A percentile compares a stretch with the other conserved stretches of the same genome.
phyloP scores from a whole-genome alignment of 2,888 invertebrate species.

The Diarsia brunnea region DNA sequence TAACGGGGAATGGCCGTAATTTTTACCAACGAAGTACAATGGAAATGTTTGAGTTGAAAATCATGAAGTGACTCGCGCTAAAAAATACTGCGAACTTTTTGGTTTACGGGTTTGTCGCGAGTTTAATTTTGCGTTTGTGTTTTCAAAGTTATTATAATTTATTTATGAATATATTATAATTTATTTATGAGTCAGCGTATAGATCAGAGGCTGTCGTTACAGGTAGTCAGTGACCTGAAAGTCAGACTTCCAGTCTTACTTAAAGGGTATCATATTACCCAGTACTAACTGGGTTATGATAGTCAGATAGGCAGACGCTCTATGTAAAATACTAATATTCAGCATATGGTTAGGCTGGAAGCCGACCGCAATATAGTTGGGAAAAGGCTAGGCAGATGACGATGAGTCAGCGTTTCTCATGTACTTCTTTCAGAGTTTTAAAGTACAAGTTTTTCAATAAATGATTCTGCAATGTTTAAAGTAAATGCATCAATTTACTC shows the following conservation, averaged over 20 bases:
- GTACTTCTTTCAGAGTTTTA: neutral
- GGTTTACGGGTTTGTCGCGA: neutral
- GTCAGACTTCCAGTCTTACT: too few relatives aligned
- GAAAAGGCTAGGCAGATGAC: too few relatives aligned
- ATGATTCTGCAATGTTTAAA: neutral
- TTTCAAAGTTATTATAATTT: too few relatives aligned
- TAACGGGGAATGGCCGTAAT: conserved; percentile 74
- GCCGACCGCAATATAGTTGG: too few relatives aligned
- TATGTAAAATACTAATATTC: too few relatives aligned
- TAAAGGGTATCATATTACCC: too few relatives aligned
- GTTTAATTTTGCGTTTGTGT: conserved; percentile 2
- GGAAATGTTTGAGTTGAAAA: conserved; percentile 57
- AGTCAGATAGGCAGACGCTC: too few relatives aligned
- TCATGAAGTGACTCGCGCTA: conserved; percentile 55
- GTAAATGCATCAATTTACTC: conserved; percentile 34
- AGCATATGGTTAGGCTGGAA: too few relatives aligned
- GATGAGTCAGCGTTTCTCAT: neutral
- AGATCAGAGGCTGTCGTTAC: too few relatives aligned
- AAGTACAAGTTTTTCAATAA: neutral
- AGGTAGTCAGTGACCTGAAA: too few relatives aligned
- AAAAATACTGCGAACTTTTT: conserved; percentile 27
- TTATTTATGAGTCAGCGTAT: neutral
- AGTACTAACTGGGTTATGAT: too few relatives aligned
- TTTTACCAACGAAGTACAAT: conserved; percentile 69
- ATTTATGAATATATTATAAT: too few relatives aligned